These are phyloP conservation scores for Cinara cedri DNA, from an alignment of 2,888 invertebrate genomes.

Conservation along the genomic window DNA sequence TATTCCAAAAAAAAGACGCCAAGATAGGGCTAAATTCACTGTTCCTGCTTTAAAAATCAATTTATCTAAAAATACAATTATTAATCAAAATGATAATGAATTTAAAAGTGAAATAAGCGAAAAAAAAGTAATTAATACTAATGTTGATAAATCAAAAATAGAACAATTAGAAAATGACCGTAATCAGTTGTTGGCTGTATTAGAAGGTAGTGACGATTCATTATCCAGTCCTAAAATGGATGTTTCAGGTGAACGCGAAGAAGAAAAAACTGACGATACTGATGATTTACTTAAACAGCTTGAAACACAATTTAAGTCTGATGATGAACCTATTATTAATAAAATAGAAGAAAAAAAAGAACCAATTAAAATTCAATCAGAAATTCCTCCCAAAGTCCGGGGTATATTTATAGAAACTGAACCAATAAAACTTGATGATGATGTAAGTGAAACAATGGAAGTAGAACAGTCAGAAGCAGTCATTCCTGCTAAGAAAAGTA, in stretches of 20 bases:
- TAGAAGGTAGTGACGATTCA: conserved; percentile 45
- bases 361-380: background rate
- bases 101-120: conserved; percentile 20
- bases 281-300: conserved; percentile 50
- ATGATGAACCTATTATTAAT: background rate
- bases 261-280: conserved; percentile 47
- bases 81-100: conserved; percentile 15
- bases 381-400: conserved; percentile 23
- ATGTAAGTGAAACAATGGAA: conserved; percentile 40
- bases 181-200: conserved; percentile 47
- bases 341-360: conserved; percentile 9
- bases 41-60: conserved; percentile 51
- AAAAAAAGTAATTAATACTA: conserved; percentile 12
- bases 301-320: conserved; percentile 40
- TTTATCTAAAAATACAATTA: conserved; percentile 41
- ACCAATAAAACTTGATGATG: conserved; percentile 33
- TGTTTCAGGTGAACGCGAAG: conserved; percentile 13
- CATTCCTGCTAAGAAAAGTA: conserved; percentile 73
- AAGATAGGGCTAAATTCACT: conserved; percentile 49
- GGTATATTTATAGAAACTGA: conserved; percentile 51
- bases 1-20: conserved; percentile 54
- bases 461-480: conserved; percentile 41
- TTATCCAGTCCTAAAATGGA: conserved; percentile 39
- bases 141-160: conserved; percentile 44
- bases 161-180: conserved; percentile 51